phyloP scores from a whole-genome alignment of 2,888 invertebrate species.

The Polymixis flavicincta region DNA sequence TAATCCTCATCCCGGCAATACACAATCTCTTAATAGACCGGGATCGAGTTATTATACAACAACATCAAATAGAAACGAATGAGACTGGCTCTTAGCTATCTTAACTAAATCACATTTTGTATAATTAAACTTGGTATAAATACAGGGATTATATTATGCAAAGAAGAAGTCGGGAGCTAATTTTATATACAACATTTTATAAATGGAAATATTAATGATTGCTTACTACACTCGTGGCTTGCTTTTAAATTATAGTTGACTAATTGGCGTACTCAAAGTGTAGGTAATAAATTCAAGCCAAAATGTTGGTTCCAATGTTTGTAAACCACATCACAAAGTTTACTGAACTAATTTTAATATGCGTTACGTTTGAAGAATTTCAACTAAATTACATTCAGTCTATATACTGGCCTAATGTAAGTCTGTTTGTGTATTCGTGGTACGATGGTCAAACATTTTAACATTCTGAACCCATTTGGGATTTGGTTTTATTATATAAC shows the following conservation, averaged over 20 bases:
- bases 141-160: slow-evolving; percentile 56
- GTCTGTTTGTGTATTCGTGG: slow-evolving; percentile 53
- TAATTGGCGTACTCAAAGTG: slow-evolving; percentile 60
- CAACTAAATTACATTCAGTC: slow-evolving; percentile 35
- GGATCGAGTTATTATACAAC: slow-evolving; percentile 23
- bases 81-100: slow-evolving; percentile 20
- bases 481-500: slow-evolving; percentile 33
- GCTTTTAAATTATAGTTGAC: slow-evolving; percentile 50
- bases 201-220: slow-evolving; percentile 45
- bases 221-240: slow-evolving; percentile 34
- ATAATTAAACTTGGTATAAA: slow-evolving; percentile 59
- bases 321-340: slow-evolving; percentile 47
- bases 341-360: slow-evolving; percentile 51
- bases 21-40: slow-evolving; percentile 36
- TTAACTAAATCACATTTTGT: slow-evolving; percentile 41
- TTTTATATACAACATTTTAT: slow-evolving; percentile 64
- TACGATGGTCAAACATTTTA: slow-evolving; percentile 28
- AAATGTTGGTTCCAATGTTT: slow-evolving; percentile 36
- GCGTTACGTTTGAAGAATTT: slow-evolving; percentile 50
- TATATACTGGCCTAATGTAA: slow-evolving; percentile 34
- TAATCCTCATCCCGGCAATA: slow-evolving; percentile 1
- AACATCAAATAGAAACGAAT: slow-evolving; percentile 19
- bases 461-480: slow-evolving; percentile 41
- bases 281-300: slow-evolving; percentile 57
- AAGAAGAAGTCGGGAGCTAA: slow-evolving; percentile 48